Percentiles rank a stretch among this genome's conserved stretches.
These are phyloP conservation scores for Pterois miles DNA, from an alignment of 2,797 vertebrate genomes.

Conservation along the genomic window DNA sequence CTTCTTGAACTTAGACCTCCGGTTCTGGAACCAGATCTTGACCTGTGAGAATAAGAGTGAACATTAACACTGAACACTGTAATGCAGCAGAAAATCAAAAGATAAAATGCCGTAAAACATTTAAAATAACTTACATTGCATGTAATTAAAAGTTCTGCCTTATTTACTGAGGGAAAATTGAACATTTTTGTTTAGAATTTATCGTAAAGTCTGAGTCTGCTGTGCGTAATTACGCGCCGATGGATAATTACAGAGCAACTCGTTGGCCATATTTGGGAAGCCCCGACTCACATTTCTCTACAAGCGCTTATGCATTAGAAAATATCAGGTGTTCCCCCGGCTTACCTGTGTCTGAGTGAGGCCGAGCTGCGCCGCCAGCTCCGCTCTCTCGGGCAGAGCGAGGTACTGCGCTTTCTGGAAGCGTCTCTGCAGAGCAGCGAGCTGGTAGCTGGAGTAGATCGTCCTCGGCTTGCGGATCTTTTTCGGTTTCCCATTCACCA, in stretches of 20 bases:
- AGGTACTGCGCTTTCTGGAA: conserved; percentile 99
- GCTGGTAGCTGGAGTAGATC: conserved; percentile 98
- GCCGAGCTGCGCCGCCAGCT: conserved; percentile 95
- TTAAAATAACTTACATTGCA: too few species aligned
- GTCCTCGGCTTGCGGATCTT: conserved; percentile 98
- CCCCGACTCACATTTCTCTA: neutral
- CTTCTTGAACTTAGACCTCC: conserved; percentile 99
- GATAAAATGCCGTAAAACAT: neutral
- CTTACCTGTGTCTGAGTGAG: conserved; percentile 96
- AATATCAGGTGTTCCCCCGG: neutral
- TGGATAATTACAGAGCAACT: neutral
- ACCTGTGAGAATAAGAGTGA: conserved; percentile 79
- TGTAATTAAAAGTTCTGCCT: too few species aligned
- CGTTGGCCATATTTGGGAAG: neutral
- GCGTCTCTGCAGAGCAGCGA: conserved; percentile 95
- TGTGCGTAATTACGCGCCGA: conserved; percentile 50
- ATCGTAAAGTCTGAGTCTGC: neutral
- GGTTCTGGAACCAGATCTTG: conserved; percentile 99
- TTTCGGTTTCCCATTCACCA: conserved; percentile 99
- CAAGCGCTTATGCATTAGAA: neutral
- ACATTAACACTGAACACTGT: too few species aligned
- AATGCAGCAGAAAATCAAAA: neutral
- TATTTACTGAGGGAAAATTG: neutral
- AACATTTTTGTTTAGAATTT: neutral
- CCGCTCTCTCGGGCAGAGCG: conserved; percentile 95